Base-by-base conservation (phyloP, 2,113 vertebrate species). In the Chelonoidis abingdonii region DNA sequence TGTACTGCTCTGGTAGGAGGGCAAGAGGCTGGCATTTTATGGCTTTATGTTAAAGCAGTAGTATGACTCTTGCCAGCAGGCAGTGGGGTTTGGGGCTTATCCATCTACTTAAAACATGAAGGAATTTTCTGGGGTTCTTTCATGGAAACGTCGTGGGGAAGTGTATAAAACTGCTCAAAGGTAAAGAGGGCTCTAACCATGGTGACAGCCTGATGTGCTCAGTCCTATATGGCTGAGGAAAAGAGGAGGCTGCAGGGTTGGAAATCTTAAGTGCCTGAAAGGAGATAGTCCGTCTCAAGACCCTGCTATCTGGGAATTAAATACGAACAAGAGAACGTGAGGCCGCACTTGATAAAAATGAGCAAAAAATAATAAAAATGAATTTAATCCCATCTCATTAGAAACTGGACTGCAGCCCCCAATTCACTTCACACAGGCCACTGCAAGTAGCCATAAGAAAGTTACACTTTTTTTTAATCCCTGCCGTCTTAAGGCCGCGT, bases 151-250 rank as follows among this genome's bases (percentile, higher is more conserved):
- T 86, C 83, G 90, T 38, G 65, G 0, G 0, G 83, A 90, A 93
- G 21, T 83, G 35, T 95, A 79, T 78, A 31, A 31, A 95, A 62
- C 6, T 93, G 44, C 52, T 83, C n/a, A 38, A 83, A 76, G n/a
- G 35, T 65, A 57, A 72, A 72, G 65, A 72, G 17, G 65, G 35
- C 80, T 25, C 80, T 95, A 52, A 31, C 38, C 76, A 3, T 2
- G 5, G 86, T 22, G 1, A 0, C 38, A 87, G 0, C 0, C 35
- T 72, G 35, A 57, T 85, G 24, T 59, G 76, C 1, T 0, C 2
- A 2, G 31, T 52, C 8, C n/a, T 86, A 88, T 49, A 19, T 24
- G 41, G 52, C 84, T 80, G 38, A 88, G 81, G 65, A 53, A 81
- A 16, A 79, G 76, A 88, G 35, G 81, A 82, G 47, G 47, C 50